Evolutionary conservation across 2,888 invertebrate species (phyloP).

Genomic region (Eristalis pertinax): DNA sequence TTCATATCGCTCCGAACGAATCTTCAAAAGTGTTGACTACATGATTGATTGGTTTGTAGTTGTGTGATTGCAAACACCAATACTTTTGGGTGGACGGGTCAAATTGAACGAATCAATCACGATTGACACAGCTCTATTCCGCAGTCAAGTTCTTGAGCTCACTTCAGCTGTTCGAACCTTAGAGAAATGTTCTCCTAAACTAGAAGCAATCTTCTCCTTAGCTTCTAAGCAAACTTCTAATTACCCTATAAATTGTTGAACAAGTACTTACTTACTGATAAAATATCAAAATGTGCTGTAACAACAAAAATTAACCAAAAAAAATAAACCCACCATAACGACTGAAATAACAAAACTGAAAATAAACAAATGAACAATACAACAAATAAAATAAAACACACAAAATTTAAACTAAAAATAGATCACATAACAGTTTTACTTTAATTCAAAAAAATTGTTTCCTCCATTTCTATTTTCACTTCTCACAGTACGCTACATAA

Average conservation of each 20-base stretch:
- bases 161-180: not conserved
- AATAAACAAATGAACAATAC: not conserved
- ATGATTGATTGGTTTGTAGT: too few species aligned
- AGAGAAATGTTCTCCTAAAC: slow-evolving; percentile 20
- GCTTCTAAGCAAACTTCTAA: slow-evolving; percentile 33
- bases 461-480: slow-evolving; percentile 31
- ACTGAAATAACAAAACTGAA: slow-evolving; percentile 22
- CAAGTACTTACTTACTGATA: not conserved
- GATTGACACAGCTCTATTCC: too few species aligned
- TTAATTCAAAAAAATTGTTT: slow-evolving; percentile 57
- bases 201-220: slow-evolving; percentile 13
- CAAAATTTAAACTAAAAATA: slow-evolving; percentile 67
- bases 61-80: too few species aligned
- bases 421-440: slow-evolving; percentile 73
- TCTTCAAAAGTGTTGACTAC: too few species aligned
- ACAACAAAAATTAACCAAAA: not conserved
- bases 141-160: too few species aligned
- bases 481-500: slow-evolving; percentile 40
- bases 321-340: not conserved
- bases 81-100: too few species aligned
- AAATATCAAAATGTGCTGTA: slow-evolving; percentile 22
- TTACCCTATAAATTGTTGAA: not conserved
- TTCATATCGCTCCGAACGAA: too few species aligned
- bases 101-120: too few species aligned
- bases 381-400: slow-evolving; percentile 51